These are phyloP conservation scores for Herpetotheres cachinnans DNA, from an alignment of 2,113 vertebrate species.

Conservation along the genomic window DNA sequence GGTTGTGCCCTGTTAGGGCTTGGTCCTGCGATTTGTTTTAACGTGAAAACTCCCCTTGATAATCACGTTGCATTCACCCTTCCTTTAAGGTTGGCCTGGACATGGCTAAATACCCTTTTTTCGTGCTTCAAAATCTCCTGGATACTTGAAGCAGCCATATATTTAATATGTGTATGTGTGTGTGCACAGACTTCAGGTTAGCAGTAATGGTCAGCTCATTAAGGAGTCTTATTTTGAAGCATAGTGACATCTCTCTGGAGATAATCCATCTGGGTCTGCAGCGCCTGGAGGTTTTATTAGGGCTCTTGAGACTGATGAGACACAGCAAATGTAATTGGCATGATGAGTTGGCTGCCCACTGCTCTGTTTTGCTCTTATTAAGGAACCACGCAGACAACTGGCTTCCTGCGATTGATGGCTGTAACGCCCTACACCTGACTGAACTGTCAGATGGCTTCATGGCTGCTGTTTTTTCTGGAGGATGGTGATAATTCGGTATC, in stretches of 20 bases:
- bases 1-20: not conserved
- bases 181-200: accelerated
- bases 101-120: not conserved
- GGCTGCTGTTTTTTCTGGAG: not conserved
- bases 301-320: not conserved
- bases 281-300: not conserved
- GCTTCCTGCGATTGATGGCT: not conserved
- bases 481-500: not conserved
- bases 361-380: not conserved
- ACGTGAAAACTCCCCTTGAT: accelerated
- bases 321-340: not conserved
- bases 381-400: accelerated
- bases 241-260: not conserved
- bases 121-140: not conserved
- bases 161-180: not conserved
- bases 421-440: accelerated
- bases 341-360: not conserved
- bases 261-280: not conserved
- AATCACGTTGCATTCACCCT: accelerated
- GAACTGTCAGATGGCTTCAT: not conserved
- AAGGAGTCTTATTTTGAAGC: not conserved
- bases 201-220: not conserved
- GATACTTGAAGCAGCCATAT: not conserved
- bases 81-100: not conserved
- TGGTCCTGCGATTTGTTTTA: accelerated